Evolutionary conservation across 2,113 vertebrate genomes (phyloP), one percentile per base, ranked within the genome.

Genomic region (Grammatotria lemairii): DNA sequence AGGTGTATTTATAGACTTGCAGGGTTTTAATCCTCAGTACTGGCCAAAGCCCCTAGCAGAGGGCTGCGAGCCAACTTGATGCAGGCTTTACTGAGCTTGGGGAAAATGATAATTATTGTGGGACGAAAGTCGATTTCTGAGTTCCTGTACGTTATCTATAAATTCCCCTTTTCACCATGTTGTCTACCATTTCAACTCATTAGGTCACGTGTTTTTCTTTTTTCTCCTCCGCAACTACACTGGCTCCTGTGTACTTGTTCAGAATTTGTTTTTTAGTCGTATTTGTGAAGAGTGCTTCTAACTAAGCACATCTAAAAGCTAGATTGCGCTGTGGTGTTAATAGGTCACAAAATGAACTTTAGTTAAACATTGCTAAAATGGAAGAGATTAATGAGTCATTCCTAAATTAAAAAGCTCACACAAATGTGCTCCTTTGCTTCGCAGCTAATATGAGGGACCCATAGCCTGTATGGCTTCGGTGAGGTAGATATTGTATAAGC

Each of bases 1-100:
- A 92, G 88, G 94, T 94, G 89, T 96, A 95, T 96, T 95, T 96
- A 94, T 95, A 96, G 94, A 93, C 87, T 91, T 85, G 91, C 90
- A 87, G 87, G 90, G 85, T 94, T 95, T 95, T 95, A 95, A 96
- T 96, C 94, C 95, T 92, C 86, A 54, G 87, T 94, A 88, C 93
- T 94, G 95, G 94, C 94, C 91, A 92, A 95, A 94, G 92, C 92
- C 93, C 86, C 85, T 91, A 85, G 91, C 87, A 83, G 49, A 89
- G 94, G 88, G 92, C 93, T 93, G 81, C 23, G 53, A 79, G 93
- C 93, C 95, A 95, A 94, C 86, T 87, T 91, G 87, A 95, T 92
- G 85, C 83, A 87, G 88, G 91, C 85, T 92, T 84, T 88, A 84
- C 86, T 92, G 92, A 84, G 91, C 88, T 86, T 55, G 87, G 85